A percentile compares a stretch with the other conserved stretches of the same genome.
Conservation (phyloP, 1,140 invertebrate species). For the Triops cancriformis region DNA sequence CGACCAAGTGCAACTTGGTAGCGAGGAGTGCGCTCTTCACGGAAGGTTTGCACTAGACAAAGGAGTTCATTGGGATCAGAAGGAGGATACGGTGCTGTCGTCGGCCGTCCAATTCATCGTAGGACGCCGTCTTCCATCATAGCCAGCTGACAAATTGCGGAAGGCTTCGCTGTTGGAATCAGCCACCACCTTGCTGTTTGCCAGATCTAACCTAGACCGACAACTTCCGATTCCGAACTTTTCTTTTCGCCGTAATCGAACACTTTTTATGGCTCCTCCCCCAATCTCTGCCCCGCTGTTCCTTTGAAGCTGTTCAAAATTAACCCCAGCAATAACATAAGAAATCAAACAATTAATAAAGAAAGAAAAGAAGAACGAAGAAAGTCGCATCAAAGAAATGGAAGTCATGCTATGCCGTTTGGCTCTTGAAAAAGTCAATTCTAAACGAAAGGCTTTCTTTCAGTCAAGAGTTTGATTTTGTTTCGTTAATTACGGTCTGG, state of each 20-base stretch:
- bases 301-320: neutral
- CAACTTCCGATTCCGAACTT: conserved; percentile 19
- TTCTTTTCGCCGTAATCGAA: neutral
- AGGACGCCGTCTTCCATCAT: conserved; percentile 3
- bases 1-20: no score
- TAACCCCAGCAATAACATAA: neutral
- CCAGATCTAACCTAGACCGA: conserved; percentile 11
- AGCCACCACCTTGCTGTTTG: conserved; percentile 12
- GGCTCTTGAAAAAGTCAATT: no score
- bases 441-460: no score
- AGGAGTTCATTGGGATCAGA: neutral
- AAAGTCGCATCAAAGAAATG: no score
- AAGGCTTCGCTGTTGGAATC: conserved; percentile 17
- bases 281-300: neutral
- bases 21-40: no score
- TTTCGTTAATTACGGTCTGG: no score
- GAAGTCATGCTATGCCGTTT: no score
- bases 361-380: no score
- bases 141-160: conserved; percentile 3
- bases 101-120: neutral
- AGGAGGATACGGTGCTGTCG: conserved; percentile 3
- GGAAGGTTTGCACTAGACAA: neutral
- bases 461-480: neutral
- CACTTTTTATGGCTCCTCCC: no score
- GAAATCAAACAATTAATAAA: neutral